Evolutionary conservation across 2,888 invertebrate genomes (phyloP), one percentile per base, ranked within the genome.

Genomic region (Eupithecia subfuscata): DNA sequence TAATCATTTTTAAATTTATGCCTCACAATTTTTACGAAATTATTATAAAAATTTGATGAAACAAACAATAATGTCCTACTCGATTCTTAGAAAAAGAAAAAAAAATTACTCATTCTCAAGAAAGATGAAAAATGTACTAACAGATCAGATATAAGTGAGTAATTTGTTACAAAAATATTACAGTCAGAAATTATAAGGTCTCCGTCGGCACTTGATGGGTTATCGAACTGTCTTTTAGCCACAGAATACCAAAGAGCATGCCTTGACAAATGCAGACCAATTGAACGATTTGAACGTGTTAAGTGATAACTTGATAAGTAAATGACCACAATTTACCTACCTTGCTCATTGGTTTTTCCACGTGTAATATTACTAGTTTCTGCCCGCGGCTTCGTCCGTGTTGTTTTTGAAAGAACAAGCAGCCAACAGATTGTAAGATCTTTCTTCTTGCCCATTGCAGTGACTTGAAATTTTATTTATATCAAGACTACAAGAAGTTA

Each of bases 331-430:
- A 14, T 56, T 22, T 43, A 22, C n/a, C 12, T 43, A 14, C 52
- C 18, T 48, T 48, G 22, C 40, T 22, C 43, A 68, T 43, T 25
- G 68, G 43, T 68, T 40, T 43, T 68, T 45, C 68, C 43, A 45
- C n/a, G 68, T 34, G 5, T 22, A 52, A n/a, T n/a, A 14, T 60
- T 5, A 60, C n/a, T 25, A 60, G 5, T 25, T 25, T 25, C 25
- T 25, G 1, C 14, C 1, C 25, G 60, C 60, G 22, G 22, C 25
- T 60, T 60, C 25, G 22, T 11, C 0, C 25, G 14, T 4, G 1
- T 60, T 45, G 45, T 45, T 45, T 6, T 5, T 11, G 14, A 14
- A 14, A 43, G 16, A 45, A 16, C 5, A 45, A 45, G 45, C 12
- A 43, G 2, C 40, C 40, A 9, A 40, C 8, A 37, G 8, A 37